Percentiles rank a stretch among this genome's conserved stretches.
phyloP scores from a whole-genome alignment of 1,140 invertebrate genomes.

The Heterodera carotae region DNA sequence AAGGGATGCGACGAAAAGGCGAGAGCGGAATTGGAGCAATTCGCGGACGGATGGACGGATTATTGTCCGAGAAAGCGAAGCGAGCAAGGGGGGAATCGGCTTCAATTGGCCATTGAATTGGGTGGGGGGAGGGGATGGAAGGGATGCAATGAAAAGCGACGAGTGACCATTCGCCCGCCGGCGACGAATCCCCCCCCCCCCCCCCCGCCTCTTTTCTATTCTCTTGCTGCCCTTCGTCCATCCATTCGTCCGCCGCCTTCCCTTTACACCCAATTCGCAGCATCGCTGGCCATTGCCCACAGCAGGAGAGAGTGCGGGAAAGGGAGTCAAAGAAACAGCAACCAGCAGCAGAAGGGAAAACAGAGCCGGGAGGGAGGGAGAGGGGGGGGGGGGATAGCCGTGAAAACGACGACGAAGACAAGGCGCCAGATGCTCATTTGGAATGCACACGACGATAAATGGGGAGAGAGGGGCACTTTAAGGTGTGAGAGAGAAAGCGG shows the following conservation, averaged over 20 bases:
- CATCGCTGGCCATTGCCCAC: slow-evolving; percentile 3
- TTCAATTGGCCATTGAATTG: background rate
- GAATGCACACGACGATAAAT: background rate
- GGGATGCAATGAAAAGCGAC: slow-evolving; percentile 19
- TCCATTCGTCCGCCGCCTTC: too few relatives aligned
- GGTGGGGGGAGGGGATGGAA: background rate
- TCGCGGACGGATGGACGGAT: slow-evolving; percentile 2
- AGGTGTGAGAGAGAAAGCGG: background rate
- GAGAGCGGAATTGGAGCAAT: slow-evolving; percentile 41
- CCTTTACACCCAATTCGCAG: too few relatives aligned
- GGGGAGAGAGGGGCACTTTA: slow-evolving; percentile 10
- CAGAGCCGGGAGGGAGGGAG: background rate
- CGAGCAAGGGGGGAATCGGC: background rate
- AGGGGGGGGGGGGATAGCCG: background rate
- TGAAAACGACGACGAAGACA: background rate
- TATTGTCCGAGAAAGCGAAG: slow-evolving; percentile 22
- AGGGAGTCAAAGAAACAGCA: background rate
- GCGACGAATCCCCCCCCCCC: background rate
- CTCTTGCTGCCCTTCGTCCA: too few relatives aligned
- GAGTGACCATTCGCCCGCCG: background rate
- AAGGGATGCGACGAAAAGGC: slow-evolving; percentile 20
- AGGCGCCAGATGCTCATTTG: slow-evolving; percentile 18
- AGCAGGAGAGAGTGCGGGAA: background rate
- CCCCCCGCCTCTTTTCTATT: too few relatives aligned
- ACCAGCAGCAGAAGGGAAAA: background rate